phyloP scores from a whole-genome alignment of 2,888 invertebrate genomes.

The Acanthococcus lagerstroemiae region DNA sequence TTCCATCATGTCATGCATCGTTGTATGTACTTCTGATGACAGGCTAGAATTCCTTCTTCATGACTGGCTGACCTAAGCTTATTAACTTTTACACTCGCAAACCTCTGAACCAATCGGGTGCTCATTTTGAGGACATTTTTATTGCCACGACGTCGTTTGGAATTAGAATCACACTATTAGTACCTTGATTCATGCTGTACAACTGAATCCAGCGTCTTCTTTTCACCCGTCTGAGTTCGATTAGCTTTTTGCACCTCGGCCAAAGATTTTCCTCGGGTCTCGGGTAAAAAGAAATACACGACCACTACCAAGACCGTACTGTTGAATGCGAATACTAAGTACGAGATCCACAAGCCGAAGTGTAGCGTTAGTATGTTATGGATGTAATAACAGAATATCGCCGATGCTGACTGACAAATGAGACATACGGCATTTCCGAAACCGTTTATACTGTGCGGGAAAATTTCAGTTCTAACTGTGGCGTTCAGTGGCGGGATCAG shows the following conservation, averaged over 20 bases:
- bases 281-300: not conserved
- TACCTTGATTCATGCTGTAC: too few relatives aligned
- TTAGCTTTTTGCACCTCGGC: conserved; percentile 5
- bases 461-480: conserved; percentile 4
- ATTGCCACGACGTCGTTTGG: too few relatives aligned
- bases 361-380: not conserved
- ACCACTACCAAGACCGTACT: not conserved
- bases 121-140: too few relatives aligned
- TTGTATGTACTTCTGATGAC: too few relatives aligned
- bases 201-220: too few relatives aligned
- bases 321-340: not conserved
- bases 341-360: not conserved
- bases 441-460: conserved; percentile 6
- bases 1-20: too few relatives aligned
- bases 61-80: too few relatives aligned
- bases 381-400: not conserved
- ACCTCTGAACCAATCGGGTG: too few relatives aligned
- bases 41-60: too few relatives aligned
- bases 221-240: too few relatives aligned
- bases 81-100: too few relatives aligned
- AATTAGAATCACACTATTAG: too few relatives aligned
- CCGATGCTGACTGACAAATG: not conserved
- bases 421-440: not conserved
- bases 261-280: not conserved
- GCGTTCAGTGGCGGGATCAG: conserved; percentile 4